Percentiles rank a stretch among this genome's conserved stretches.
These are phyloP conservation scores for Magallana ariakensis DNA, from an alignment of 1,140 invertebrate species.

Conservation along the genomic window DNA sequence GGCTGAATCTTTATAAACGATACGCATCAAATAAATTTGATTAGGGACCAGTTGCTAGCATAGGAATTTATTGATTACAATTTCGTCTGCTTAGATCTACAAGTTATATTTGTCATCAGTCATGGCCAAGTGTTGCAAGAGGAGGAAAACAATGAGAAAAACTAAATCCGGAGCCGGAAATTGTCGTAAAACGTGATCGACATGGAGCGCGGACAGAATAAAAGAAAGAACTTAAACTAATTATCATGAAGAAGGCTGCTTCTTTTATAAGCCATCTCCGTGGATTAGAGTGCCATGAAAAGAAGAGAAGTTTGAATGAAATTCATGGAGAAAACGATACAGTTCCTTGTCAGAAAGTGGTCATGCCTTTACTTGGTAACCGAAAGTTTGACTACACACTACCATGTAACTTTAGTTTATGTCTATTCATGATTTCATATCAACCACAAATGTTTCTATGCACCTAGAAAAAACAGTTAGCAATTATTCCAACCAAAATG, in stretches of 20 bases:
- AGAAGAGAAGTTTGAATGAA: no score
- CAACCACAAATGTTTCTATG: no score
- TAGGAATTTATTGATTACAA: conserved; percentile 16
- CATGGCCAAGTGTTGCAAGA: not conserved
- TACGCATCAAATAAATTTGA: conserved; percentile 30
- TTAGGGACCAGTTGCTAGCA: conserved; percentile 13
- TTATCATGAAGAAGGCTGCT: not conserved
- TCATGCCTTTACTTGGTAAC: no score
- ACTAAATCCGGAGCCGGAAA: not conserved
- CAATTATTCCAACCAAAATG: no score
- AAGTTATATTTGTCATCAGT: conserved; percentile 30
- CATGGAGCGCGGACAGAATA: not conserved
- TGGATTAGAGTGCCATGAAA: no score
- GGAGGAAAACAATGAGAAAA: not conserved
- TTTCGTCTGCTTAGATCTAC: not conserved
- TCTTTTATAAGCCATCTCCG: not conserved
- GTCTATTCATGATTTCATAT: no score
- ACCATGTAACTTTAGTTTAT: no score
- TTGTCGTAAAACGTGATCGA: not conserved
- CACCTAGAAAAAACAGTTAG: no score
- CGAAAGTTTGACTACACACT: no score
- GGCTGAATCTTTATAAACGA: conserved; percentile 16
- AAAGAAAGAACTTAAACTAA: not conserved
- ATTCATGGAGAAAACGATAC: no score
- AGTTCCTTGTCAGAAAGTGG: no score